Evolutionary conservation across 2,113 vertebrate genomes (phyloP).

Genomic region (Silurus glanis): DNA sequence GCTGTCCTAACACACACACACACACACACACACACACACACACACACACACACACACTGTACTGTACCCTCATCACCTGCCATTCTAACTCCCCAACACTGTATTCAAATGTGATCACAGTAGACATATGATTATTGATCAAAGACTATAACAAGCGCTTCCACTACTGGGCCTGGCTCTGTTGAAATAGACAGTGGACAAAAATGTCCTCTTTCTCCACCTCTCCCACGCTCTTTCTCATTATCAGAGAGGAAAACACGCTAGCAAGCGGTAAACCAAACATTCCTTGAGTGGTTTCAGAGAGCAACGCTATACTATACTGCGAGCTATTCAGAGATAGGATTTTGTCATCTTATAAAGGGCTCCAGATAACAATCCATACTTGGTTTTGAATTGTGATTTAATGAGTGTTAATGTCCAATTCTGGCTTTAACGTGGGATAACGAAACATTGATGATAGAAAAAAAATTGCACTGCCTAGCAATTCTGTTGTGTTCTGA

Average conservation of each 20-base stretch:
- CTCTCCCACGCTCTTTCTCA: not conserved
- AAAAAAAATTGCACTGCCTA: not conserved
- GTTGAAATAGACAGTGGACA: constrained; percentile 57
- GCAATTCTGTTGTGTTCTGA: not conserved
- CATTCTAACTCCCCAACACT: constrained; percentile 52
- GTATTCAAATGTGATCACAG: constrained; percentile 73
- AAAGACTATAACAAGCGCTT: constrained; percentile 81
- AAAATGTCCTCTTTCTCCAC: not conserved
- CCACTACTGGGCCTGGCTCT: constrained; percentile 74
- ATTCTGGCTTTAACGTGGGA: not conserved
- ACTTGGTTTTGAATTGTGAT: constrained; percentile 8
- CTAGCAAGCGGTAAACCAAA: constrained; percentile 17
- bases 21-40: constrained; percentile 19
- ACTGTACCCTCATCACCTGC: not conserved
- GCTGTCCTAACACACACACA: constrained; percentile 38
- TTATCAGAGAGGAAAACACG: constrained; percentile 1
- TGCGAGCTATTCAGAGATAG: not conserved
- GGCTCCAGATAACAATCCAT: constrained; percentile 38
- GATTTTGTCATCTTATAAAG: constrained; percentile 24
- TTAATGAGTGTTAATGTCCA: not conserved
- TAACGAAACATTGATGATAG: not conserved
- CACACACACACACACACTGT: not conserved
- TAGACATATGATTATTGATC: constrained; percentile 74
- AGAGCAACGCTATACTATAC: constrained; percentile 18
- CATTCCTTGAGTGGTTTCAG: constrained; percentile 12